Base-by-base conservation (phyloP, 2,888 invertebrate species). In the Pelosia muscerda region DNA sequence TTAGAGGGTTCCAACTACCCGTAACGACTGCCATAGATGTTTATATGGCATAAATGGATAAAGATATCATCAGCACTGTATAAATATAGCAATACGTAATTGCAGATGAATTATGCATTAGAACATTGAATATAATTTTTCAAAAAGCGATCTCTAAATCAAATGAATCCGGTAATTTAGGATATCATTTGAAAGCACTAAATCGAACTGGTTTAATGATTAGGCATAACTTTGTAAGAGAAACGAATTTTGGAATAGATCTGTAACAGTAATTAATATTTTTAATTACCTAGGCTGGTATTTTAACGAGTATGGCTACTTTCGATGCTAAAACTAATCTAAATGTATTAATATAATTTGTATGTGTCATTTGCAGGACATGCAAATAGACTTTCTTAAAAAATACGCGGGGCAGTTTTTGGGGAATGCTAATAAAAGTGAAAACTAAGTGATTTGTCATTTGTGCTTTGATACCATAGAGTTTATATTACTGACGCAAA, bases 31-130 rank as follows among this genome's bases (percentile, higher is more conserved):
- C n/a, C n/a, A n/a, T n/a, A n/a, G n/a, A n/a, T n/a, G n/a, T n/a
- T n/a, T n/a, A n/a, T n/a, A n/a, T n/a, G n/a, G n/a, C n/a, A n/a
- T n/a, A n/a, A n/a, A n/a, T n/a, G n/a, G n/a, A n/a, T n/a, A n/a
- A n/a, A n/a, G n/a, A n/a, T n/a, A n/a, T n/a, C n/a, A n/a, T 11
- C 13, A 26, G 59, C 9, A 49, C 38, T n/a, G 0, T 59, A 34
- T 59, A 6, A 13, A 34, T 34, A 38, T 38, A 59, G 34, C 6
- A 59, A 38, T 10, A 59, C 10, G 34, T 23, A 38, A 25, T 55
- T 55, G 55, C 25, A 59, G 38, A 25, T 38, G 23, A 38, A 59
- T 59, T 23, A 59, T 34, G 23, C 22, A 59, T 38, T 23, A 59
- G 34, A 59, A 23, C 0, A 15, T 38, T 38, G 8, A 4, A 19